Evolutionary conservation across 2,797 vertebrate genomes (phyloP), one percentile per base, ranked within the genome.

Genomic region (Coregonus suidteri): DNA sequence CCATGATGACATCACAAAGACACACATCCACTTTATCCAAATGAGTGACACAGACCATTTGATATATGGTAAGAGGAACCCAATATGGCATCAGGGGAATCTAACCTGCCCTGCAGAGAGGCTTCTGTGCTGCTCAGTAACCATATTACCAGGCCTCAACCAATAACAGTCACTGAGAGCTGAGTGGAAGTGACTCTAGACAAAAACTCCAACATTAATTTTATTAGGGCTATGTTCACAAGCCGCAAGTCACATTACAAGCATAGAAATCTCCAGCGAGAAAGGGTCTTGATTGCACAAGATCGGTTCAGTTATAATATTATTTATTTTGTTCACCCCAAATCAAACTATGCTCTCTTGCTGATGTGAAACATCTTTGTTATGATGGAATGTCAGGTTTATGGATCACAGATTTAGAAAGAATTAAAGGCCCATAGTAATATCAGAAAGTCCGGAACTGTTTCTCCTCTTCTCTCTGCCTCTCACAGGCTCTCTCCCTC

Each of bases 341-440:
- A 81, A 84, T 75, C 64, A 70, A 80, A 78, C 75, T 71, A 30
- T 74, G 81, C 59, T 77, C 70, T 15, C 69, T n/a, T 41, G 73
- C 69, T 85, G 75, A 82, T 74, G 73, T 73, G 77, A 85, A 80
- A 74, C 81, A 75, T 85, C 56, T 85, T 87, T 89, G 84, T 87
- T 87, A 78, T 83, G 75, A 82, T 76, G 78, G 75, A 76, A 70
- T 73, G 69, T 81, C 78, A 11, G 9, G 9, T 47, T 47, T 47
- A 81, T 79, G 62, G 56, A 73, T 83, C 76, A 71, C 77, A 82
- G 73, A 65, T 78, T 76, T 74, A 13, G 75, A 77, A 75, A 41
- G 77, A 79, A 75, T 64, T 31, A 53, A 77, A 83, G 64, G 71
- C 54, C 65, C 3, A 59, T 18, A 81, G 74, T 80, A 6, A 20